phyloP scores from a whole-genome alignment of 2,888 invertebrate species.

The Rhagophthalmus giganteus region DNA sequence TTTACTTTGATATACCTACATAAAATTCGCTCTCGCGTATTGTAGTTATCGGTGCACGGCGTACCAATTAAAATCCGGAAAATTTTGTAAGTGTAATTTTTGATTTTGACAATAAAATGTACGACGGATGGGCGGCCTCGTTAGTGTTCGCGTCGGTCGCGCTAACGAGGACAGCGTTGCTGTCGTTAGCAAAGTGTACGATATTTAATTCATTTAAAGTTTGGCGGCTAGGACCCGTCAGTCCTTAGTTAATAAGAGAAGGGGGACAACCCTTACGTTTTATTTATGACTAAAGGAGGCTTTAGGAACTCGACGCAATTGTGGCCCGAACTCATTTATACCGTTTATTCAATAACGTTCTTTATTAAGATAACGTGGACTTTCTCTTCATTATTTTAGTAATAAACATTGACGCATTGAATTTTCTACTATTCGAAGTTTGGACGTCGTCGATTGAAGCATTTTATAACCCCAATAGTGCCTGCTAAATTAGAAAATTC shows the following conservation, averaged over 20 bases:
- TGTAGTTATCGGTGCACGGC: too few species aligned
- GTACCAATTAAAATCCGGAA: slow-evolving; percentile 29
- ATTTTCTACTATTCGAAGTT: too few species aligned
- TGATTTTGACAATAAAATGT: slow-evolving; percentile 29
- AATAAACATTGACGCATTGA: background rate
- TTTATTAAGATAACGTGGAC: slow-evolving; percentile 4
- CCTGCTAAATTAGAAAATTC: background rate
- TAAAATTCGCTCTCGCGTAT: too few species aligned
- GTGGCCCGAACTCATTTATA: slow-evolving; percentile 18
- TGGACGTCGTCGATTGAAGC: too few species aligned
- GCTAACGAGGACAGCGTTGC: slow-evolving; percentile 33
- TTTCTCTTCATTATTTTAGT: background rate
- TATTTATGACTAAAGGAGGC: slow-evolving; percentile 38
- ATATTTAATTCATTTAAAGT: slow-evolving; percentile 45
- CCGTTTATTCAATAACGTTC: slow-evolving; percentile 4
- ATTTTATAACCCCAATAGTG: too few species aligned
- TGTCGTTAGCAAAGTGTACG: slow-evolving; percentile 35
- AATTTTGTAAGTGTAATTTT: slow-evolving; percentile 28
- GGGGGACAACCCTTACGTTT: slow-evolving; percentile 35
- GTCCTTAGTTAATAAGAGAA: slow-evolving; percentile 36
- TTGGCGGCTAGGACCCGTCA: slow-evolving; percentile 36
- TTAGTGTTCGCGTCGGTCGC: slow-evolving; percentile 26
- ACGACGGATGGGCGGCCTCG: slow-evolving; percentile 25
- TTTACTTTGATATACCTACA: too few species aligned
- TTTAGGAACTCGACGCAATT: slow-evolving; percentile 29